Percentiles rank a stretch among this genome's conserved stretches.
phyloP scores from a whole-genome alignment of 2,113 vertebrate genomes.

The Nyctereutes procyonoides region DNA sequence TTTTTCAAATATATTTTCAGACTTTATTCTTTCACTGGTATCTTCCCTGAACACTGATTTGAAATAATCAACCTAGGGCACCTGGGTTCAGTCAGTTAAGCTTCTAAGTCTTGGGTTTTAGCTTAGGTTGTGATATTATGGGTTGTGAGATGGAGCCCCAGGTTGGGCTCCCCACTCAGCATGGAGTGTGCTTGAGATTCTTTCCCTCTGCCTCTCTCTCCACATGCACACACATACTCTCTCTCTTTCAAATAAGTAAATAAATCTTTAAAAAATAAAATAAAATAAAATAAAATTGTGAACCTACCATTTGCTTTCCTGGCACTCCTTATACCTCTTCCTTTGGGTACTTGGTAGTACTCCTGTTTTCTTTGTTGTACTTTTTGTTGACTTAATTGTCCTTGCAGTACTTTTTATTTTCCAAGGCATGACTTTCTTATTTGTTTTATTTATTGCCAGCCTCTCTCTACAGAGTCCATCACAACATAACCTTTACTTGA shows the following conservation, averaged over 20 bases:
- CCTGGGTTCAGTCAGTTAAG: not conserved
- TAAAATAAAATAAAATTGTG: not conserved
- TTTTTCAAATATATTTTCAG: not conserved
- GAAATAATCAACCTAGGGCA: not conserved
- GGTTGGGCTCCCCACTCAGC: not conserved
- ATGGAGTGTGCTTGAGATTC: not conserved
- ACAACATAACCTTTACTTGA: not conserved
- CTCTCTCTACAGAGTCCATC: not conserved
- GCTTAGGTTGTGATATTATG: not conserved
- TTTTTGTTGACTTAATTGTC: not conserved
- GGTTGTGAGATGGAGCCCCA: not conserved
- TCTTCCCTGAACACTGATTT: not conserved
- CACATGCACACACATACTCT: not conserved
- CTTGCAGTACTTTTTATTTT: not conserved
- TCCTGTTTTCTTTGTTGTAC: not conserved
- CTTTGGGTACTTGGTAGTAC: not conserved
- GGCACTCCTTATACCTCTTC: not conserved
- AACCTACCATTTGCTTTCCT: not conserved
- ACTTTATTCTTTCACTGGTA: not conserved
- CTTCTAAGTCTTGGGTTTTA: not conserved
- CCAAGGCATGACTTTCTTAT: not conserved
- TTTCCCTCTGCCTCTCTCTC: not conserved
- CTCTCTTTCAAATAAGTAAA: not conserved
- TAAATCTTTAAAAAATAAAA: not conserved
- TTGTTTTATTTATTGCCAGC: not conserved